A percentile compares a stretch with the other conserved stretches of the same genome.
phyloP scores from a whole-genome alignment of 2,888 invertebrate genomes.

The Dryomyza anilis region DNA sequence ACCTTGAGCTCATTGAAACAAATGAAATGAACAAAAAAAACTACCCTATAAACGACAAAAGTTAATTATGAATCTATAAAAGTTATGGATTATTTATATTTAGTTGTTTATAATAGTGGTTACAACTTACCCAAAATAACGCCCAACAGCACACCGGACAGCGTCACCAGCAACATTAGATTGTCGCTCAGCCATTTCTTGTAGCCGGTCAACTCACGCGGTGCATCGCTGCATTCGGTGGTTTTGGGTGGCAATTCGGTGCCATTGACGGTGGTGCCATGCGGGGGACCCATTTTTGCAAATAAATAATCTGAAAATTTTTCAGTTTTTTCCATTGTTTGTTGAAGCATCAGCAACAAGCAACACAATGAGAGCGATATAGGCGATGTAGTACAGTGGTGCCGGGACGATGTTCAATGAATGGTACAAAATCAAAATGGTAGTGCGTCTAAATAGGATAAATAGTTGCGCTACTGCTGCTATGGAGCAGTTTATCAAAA shows the following conservation, averaged over 20 bases:
- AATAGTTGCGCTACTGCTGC: no score
- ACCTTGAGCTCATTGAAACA: no score
- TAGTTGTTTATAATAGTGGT: neutral
- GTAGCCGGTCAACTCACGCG: constrained; percentile 70
- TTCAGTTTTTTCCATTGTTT: constrained; percentile 68
- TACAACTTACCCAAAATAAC: constrained; percentile 70
- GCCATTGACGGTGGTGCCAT: constrained; percentile 61
- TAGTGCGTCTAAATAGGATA: no score
- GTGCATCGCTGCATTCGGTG: constrained; percentile 68
- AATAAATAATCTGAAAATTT: constrained; percentile 81
- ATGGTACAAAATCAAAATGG: no score
- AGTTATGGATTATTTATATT: no score
- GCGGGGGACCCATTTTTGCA: constrained; percentile 77
- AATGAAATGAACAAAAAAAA: no score
- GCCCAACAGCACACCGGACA: constrained; percentile 79
- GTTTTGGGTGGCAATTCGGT: constrained; percentile 64
- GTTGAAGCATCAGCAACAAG: constrained; percentile 29
- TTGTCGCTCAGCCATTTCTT: constrained; percentile 77
- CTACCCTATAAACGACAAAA: no score
- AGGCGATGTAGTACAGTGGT: no score
- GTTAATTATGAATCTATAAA: no score
- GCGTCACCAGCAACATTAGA: constrained; percentile 77
- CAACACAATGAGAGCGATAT: constrained; percentile 2
- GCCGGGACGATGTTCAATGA: no score
- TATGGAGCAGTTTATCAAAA: no score